Percentiles rank a stretch among this genome's conserved stretches.
Evolutionary conservation across 92 coral and sea anemone genomes (phyloP).

Genomic region (Hydrozoanthus gracilis): DNA sequence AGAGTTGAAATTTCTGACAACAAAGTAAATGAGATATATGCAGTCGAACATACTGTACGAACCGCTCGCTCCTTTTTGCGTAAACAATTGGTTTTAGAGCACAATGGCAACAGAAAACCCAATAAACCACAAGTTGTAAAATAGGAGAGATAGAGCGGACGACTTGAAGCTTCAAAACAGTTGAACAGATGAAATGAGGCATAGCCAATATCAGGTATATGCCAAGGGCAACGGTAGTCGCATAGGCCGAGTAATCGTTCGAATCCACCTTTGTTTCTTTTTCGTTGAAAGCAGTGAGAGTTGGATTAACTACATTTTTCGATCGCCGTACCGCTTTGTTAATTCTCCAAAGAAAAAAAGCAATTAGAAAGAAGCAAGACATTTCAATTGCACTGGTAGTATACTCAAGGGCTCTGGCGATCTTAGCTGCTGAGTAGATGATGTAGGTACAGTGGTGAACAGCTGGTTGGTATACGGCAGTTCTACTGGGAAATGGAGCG

Average conservation of each 20-base stretch:
- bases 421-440: neutral
- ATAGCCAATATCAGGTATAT: slow-evolving; percentile 4
- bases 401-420: neutral
- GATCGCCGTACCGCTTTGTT: neutral
- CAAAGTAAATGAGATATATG: slow-evolving; percentile 11
- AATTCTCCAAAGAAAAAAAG: slow-evolving; percentile 27
- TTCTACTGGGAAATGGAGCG: neutral
- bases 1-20: neutral
- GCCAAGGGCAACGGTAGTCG: slow-evolving; percentile 1
- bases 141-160: slow-evolving; percentile 7
- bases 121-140: slow-evolving; percentile 25
- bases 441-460: slow-evolving; percentile 7
- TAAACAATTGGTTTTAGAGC: slow-evolving; percentile 36
- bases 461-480: neutral
- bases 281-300: neutral
- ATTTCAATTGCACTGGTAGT: slow-evolving; percentile 13
- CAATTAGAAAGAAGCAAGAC: slow-evolving; percentile 14
- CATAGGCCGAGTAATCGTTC: neutral
- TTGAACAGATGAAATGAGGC: slow-evolving; percentile 5
- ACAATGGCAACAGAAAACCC: slow-evolving; percentile 32
- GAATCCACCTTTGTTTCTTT: neutral
- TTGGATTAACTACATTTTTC: neutral
- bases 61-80: slow-evolving; percentile 16
- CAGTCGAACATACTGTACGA: neutral
- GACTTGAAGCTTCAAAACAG: neutral